Base-by-base conservation (phyloP, 2,113 vertebrate species). In the Clarias magur region DNA sequence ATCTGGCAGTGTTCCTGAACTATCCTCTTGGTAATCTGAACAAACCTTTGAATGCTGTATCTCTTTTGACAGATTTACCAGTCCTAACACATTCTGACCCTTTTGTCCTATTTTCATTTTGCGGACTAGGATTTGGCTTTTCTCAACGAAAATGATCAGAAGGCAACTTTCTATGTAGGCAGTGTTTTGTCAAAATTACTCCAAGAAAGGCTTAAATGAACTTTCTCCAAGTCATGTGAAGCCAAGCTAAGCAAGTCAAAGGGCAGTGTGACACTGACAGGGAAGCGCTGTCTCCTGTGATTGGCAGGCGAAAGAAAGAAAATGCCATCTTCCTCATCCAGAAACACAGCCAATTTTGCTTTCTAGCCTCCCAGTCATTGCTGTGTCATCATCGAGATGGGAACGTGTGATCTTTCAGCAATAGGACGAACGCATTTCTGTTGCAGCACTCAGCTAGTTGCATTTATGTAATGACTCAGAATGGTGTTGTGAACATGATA, bases 271-370 rank as follows among this genome's bases (percentile, higher is more conserved):
- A 59, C 57, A 63, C 62, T 68, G 16, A 72, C 16, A 38, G 30
- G 68, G 38, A 72, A 21, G 16, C 7, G 7, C 34, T 38, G 34
- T 34, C 68, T 72, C n/a, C 11, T 70, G 2, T 70, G 67, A 34
- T 10, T 38, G 16, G 38, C 30, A 72, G 68, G 8, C 48, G 68
- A 19, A 19, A 70, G 68, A 34, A 1, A 72, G 34, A 72, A 17
- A 19, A 38, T 72, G 30, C 30, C 68, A 38, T 72, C 8, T 16
- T 17, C 38, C 30, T 17, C 16, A 38, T 34, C 1, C 27, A 70
- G 67, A 70, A 70, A 70, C 67, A 34, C 27, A 21, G 17, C 68
- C 68, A 72, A 72, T 72, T 72, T 72, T 72, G 68, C 17, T 72
- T 7, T 72, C 30, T 38, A 34, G 68, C 68, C 30, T 70, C 68